Conservation (phyloP, 2,113 vertebrate species). For the Lota lota region DNA sequence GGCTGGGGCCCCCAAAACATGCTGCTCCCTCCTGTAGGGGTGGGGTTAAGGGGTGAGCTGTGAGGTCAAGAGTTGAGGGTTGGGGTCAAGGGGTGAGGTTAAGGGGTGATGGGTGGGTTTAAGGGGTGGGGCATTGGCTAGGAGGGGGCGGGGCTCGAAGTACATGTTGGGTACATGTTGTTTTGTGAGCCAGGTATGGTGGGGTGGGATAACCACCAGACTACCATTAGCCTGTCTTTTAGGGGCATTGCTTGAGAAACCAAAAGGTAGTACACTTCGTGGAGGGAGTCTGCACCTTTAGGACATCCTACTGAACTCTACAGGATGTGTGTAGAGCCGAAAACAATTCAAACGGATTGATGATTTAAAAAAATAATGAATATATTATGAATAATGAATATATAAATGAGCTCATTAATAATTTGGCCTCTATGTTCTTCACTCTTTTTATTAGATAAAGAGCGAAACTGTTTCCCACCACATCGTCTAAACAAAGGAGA, state of each 20-base stretch:
- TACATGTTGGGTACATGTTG: background rate
- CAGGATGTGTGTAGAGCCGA: conserved; percentile 45
- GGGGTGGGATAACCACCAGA: conserved; percentile 22
- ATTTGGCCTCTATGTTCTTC: conserved; percentile 50
- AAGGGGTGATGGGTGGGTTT: conserved; percentile 36
- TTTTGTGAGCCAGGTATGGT: background rate
- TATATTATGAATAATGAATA: background rate
- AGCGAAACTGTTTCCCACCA: conserved; percentile 64
- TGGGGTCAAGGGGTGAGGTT: conserved; percentile 28
- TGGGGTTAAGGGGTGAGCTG: conserved; percentile 58
- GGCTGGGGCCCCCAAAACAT: conserved; percentile 88
- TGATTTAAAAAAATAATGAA: conserved; percentile 10
- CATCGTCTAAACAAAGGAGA: conserved; percentile 70
- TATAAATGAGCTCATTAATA: conserved; percentile 17
- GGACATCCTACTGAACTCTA: conserved; percentile 54
- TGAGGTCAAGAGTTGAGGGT: conserved; percentile 8
- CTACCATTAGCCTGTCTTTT: conserved; percentile 26
- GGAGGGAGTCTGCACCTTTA: conserved; percentile 67
- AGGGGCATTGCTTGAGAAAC: conserved; percentile 23
- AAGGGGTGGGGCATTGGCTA: conserved; percentile 23
- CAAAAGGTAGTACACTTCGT: conserved; percentile 63
- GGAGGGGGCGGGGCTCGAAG: conserved; percentile 2
- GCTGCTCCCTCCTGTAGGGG: conserved; percentile 87
- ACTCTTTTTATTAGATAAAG: conserved; percentile 53
- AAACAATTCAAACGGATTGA: conserved; percentile 29